Evolutionary conservation across 2,888 invertebrate species (phyloP), one percentile per base, ranked within the genome.

Genomic region (Cantharis nigra): DNA sequence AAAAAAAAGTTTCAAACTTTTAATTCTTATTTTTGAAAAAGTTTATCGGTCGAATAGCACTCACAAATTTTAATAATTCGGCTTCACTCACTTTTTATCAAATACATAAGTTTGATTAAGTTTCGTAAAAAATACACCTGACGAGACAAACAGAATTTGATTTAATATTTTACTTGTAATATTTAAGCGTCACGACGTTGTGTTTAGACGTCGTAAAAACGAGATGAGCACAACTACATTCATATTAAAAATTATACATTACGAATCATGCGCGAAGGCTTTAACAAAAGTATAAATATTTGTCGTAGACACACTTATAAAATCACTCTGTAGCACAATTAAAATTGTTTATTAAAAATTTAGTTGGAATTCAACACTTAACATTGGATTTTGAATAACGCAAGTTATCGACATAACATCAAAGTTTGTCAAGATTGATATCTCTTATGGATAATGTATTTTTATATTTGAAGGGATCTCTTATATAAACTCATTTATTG

Each of bases 141-240:
- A 23, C 2, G 23, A 23, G n/a, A 23, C 13, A 70, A 49, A 49
- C 20, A 62, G 11, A 20, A 14, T 70, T 20, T 70, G 16, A 20
- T 33, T 16, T 20, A 62, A 23, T 70, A 49, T 70, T 16, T 33
- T 70, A 62, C n/a, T 13, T n/a, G n/a, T n/a, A 49, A 49, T 49
- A 28, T 69, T 67, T 69, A 28, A 69, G 73, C 73, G 73, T 69
- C 73, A 69, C 69, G 73, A 73, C 73, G 73, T 26, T 49, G 71
- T 30, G 63, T 63, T 64, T 63, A 63, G 64, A 33, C 69, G 72
- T 63, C 63, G 23, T 69, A 69, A 73, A 73, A 73, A 73, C 69
- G 62, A 73, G 69, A 69, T 63, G 73, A 49, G 69, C 62, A 69
- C 65, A 67, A 67, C 65, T 67, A 67, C 49, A 49, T 49, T 49